Conservation (phyloP, 2,797 vertebrate genomes). For the Trematomus bernacchii region DNA sequence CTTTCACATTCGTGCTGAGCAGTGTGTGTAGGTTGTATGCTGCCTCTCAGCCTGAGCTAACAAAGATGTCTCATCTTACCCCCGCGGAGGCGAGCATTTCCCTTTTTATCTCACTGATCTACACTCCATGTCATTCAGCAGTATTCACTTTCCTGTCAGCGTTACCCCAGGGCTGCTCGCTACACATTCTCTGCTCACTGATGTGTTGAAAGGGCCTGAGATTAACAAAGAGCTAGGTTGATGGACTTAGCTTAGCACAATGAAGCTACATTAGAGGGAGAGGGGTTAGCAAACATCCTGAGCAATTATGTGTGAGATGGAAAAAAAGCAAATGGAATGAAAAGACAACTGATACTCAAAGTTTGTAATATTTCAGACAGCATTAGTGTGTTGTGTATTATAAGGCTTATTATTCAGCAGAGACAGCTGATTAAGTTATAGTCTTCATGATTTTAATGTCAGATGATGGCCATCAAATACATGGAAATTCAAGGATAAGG, state of each 20-base stretch:
- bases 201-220: constrained; percentile 55
- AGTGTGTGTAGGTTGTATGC: constrained; percentile 35
- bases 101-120: constrained; percentile 57
- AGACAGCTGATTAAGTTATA: not conserved
- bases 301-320: constrained; percentile 1
- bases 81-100: constrained; percentile 29
- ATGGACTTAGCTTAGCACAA: constrained; percentile 27
- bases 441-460: not conserved
- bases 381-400: not conserved
- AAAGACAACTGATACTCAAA: not conserved
- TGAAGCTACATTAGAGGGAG: constrained; percentile 8
- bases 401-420: not conserved
- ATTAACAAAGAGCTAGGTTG: constrained; percentile 17
- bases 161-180: constrained; percentile 39
- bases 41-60: constrained; percentile 45
- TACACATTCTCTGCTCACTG: constrained; percentile 50
- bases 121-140: constrained; percentile 58
- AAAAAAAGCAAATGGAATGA: not conserved
- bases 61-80: constrained; percentile 59
- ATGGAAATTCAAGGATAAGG: not conserved
- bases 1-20: constrained; percentile 5
- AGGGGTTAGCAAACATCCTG: not conserved
- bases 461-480: not conserved
- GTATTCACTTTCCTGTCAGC: constrained; percentile 62
- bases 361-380: not conserved